These are phyloP conservation scores for Micrastur ruficollis DNA, from an alignment of 2,797 vertebrate species.

Conservation along the genomic window DNA sequence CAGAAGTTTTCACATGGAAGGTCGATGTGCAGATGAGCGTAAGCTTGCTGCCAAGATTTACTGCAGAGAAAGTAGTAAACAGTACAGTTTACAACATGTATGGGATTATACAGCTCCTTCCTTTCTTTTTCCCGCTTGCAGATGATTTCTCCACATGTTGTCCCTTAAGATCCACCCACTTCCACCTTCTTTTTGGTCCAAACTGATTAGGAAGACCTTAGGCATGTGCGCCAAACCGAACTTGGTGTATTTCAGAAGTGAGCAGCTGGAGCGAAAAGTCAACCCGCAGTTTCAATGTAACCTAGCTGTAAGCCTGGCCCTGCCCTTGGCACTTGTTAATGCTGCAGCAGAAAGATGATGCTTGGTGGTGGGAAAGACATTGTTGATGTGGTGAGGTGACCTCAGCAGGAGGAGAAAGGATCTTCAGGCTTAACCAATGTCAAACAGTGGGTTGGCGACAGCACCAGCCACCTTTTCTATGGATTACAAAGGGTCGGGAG, in stretches of 20 bases:
- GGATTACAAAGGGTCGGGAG: neutral
- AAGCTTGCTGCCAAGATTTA: neutral
- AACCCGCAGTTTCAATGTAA: accelerated
- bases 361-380: neutral
- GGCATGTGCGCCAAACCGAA: accelerated
- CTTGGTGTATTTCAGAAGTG: accelerated
- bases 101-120: neutral
- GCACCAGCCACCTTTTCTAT: neutral
- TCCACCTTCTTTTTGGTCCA: neutral
- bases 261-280: neutral
- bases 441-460: accelerated
- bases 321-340: neutral
- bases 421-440: neutral
- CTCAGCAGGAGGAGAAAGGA: neutral
- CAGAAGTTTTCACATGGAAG: neutral
- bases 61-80: neutral
- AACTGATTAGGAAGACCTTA: neutral
- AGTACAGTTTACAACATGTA: neutral
- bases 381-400: neutral
- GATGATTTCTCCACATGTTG: neutral
- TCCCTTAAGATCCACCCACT: neutral
- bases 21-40: accelerated
- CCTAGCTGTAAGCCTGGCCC: neutral
- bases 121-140: neutral
- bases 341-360: neutral